Base-by-base conservation (phyloP, 2,113 vertebrate genomes). In the Phoenicopterus ruber region DNA sequence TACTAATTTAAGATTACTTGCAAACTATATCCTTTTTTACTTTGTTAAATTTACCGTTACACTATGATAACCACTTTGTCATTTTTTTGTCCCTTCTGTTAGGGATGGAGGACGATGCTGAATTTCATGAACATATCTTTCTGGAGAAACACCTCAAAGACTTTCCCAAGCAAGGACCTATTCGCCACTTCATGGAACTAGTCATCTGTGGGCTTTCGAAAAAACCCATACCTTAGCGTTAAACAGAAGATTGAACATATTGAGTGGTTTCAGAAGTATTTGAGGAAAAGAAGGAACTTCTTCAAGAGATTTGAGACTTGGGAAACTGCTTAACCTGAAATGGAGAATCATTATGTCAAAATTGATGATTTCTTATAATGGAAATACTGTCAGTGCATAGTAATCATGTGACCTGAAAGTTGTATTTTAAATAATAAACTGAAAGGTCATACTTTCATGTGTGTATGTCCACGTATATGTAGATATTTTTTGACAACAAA, bases 101-200 rank as follows among this genome's bases (percentile, higher is more conserved):
- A 99, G 99, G 99, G 47, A 97, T 99, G 47, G 99, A 99, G 78
- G 99, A 99, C 93, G 99, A 99, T 18, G 98, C 99, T 72, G 98
- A 98, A 42, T 99, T 99, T 98, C 98, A 99, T 70, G 99, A 99
- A 89, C 99, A 99, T 40, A 90, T 99, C 95, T 99, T 99, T 98
- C 97, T 99, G 92, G 99, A 99, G 58, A 99, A 98, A 85, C 97
- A 99, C 94, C 96, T 99, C 11, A 95, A 98, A 91, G 98, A 97
- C 65, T 99, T 99, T 92, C 99, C 99, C 59, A 97, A 95, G 63
- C 98, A 98, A 87, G 99, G 99, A 78, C 99, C 99, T 16, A 97
- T 99, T 94, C 98, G 98, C 61, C 99, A 99, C 97, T 99, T 99
- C 97, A 99, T 99, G 99, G 99, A 99, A 84, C 98, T 99, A 1